Conservation (phyloP, 2,888 invertebrate genomes). For the Tanytarsus gracilentus region DNA sequence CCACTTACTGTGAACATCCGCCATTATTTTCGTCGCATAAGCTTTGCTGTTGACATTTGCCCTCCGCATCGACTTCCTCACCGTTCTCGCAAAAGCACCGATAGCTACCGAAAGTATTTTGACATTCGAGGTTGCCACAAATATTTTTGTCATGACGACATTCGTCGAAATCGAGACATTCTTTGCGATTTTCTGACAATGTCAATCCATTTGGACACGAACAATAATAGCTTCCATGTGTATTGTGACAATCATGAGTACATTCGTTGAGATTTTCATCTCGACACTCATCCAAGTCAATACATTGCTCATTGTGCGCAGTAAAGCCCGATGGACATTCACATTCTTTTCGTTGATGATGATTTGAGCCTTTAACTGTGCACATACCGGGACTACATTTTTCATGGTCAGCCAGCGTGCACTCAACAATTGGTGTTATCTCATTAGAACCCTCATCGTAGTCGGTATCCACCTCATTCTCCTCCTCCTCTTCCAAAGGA, state of each 20-base stretch:
- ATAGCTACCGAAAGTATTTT: slow-evolving; percentile 45
- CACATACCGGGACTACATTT: slow-evolving; percentile 40
- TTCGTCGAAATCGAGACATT: slow-evolving; percentile 46
- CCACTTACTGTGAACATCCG: slow-evolving; percentile 46
- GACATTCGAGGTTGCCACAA: slow-evolving; percentile 38
- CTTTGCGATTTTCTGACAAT: slow-evolving; percentile 32
- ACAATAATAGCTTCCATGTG: slow-evolving; percentile 46
- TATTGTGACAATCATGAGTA: slow-evolving; percentile 48
- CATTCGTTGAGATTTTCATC: slow-evolving; percentile 43
- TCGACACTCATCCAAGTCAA: slow-evolving; percentile 46
- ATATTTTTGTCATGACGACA: slow-evolving; percentile 39
- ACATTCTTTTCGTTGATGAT: too few species aligned
- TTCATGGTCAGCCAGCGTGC: slow-evolving; percentile 32
- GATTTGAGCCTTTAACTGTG: slow-evolving; percentile 34
- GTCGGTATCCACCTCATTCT: slow-evolving; percentile 28
- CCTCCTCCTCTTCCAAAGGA: not conserved
- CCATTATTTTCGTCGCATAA: slow-evolving; percentile 46
- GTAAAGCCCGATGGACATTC: slow-evolving; percentile 42
- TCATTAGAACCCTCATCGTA: slow-evolving; percentile 31
- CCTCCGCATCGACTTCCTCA: slow-evolving; percentile 39
- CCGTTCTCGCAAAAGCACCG: slow-evolving; percentile 49
- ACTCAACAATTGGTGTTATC: slow-evolving; percentile 15
- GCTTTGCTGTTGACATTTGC: slow-evolving; percentile 33
- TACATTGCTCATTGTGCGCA: slow-evolving; percentile 36
- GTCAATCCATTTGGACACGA: slow-evolving; percentile 44